A percentile compares a stretch with the other conserved stretches of the same genome.
phyloP scores from a whole-genome alignment of 2,113 vertebrate species.

The Coptodon bakossiorum region DNA sequence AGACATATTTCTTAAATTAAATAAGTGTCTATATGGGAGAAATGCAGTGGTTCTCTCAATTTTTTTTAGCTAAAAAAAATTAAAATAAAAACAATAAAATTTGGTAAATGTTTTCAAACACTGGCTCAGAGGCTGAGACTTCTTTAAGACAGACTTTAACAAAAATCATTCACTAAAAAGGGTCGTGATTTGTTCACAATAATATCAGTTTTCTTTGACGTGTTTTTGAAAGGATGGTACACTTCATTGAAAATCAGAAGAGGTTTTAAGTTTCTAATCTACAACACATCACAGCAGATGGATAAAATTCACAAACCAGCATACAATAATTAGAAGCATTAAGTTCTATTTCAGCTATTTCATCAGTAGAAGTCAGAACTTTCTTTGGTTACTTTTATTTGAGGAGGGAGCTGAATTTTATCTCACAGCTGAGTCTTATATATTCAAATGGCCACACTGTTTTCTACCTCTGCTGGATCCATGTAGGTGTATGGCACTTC shows the following conservation, averaged over 20 bases:
- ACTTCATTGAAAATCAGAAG: background rate
- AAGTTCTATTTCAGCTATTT: background rate
- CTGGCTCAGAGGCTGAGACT: background rate
- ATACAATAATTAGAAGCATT: background rate
- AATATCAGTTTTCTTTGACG: background rate
- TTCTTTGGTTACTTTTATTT: background rate
- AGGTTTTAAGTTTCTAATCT: background rate
- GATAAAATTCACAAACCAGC: background rate
- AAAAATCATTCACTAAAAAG: background rate
- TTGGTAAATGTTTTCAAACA: background rate
- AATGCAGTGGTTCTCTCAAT: background rate
- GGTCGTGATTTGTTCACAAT: background rate
- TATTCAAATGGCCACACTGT: conserved; percentile 41
- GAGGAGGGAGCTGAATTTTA: background rate
- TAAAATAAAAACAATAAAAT: background rate
- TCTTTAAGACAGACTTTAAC: background rate
- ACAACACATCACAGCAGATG: background rate
- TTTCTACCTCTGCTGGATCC: conserved; percentile 22
- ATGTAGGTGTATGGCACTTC: conserved; percentile 39
- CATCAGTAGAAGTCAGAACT: background rate
- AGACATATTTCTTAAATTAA: background rate
- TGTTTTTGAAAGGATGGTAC: background rate
- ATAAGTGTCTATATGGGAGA: background rate
- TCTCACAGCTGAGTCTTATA: background rate
- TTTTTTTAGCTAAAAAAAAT: background rate